Conservation (phyloP, 2,888 invertebrate species). For the Plemyria rubiginata region DNA sequence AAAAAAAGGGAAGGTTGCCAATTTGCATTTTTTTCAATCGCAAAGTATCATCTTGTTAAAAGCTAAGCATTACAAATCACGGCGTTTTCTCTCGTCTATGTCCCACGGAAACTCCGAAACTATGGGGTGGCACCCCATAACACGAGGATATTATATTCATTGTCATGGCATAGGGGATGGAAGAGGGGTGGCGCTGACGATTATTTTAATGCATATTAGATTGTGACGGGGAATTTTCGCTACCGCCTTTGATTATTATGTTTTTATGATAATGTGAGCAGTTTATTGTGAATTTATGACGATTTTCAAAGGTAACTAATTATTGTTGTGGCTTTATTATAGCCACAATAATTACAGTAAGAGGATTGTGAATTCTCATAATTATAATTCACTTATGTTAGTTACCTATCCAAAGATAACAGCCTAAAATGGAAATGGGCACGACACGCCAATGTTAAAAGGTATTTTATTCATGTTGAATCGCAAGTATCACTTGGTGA, state of each 20-base stretch:
- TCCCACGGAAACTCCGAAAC: constrained; percentile 31
- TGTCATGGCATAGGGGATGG: constrained; percentile 36
- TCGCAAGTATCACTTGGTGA: no score
- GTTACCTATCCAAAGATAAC: no score
- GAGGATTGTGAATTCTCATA: no score
- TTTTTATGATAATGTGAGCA: constrained; percentile 24
- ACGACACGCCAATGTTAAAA: no score
- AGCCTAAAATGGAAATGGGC: no score
- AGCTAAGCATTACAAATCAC: constrained; percentile 38
- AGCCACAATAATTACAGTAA: no score
- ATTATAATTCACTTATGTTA: no score
- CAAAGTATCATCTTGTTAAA: constrained; percentile 20
- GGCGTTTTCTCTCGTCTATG: constrained; percentile 30
- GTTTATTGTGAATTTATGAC: constrained; percentile 1
- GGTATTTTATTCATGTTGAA: no score
- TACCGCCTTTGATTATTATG: constrained; percentile 28
- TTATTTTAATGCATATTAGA: constrained; percentile 65
- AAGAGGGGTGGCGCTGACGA: constrained; percentile 45
- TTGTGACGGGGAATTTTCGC: constrained; percentile 43
- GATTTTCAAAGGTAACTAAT: background rate
- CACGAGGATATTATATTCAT: constrained; percentile 30
- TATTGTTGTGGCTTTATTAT: constrained; percentile 1
- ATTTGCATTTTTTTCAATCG: background rate
- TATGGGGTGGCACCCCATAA: constrained; percentile 20
- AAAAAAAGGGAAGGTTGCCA: background rate